Evolutionary conservation across 2,797 vertebrate genomes (phyloP), one percentile per base, ranked within the genome.

Genomic region (Sitta carolinensis): DNA sequence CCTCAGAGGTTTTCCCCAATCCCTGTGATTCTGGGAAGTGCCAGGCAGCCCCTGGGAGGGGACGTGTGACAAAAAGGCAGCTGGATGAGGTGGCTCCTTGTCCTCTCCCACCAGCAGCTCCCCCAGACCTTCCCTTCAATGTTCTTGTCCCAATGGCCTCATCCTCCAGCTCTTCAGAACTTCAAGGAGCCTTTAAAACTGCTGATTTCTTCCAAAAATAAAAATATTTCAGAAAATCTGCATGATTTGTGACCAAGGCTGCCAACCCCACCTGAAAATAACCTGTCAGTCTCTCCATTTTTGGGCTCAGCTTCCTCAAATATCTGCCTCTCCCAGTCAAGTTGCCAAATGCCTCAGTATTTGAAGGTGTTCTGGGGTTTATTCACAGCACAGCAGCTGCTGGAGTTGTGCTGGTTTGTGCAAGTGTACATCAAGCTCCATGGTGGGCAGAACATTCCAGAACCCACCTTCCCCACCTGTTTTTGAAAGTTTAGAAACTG

Each of bases 361-460:
- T 47, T 20, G 12, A 8, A 34, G 55, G 8, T 5, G 4, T 36
- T 86, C 73, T 29, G 16, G 6, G 11, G 36, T 45, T 48, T 25
- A 16, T 68, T 80, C 69, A 55, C 40, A 40, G 4, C 34, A 29
- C 27, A 27, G 1, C 30, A 36, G 3, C n/a, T 72, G 17, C 62
- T 87, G 57, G n/a, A 36, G n/a, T 13, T 55, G 50, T 25, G 50
- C 26, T 54, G 32, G 7, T 45, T 16, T 38, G 25, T 66, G 16
- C 22, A 45, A 70, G 20, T 1, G 8, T 2, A 2, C 18, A 5
- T 8, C 9, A 18, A 50, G 17, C 13, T 76, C 40, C 38, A 4
- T 1, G 10, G 11, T 2, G 10, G 11, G 48, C 30, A 74, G 70
- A 70, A 23, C 27, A 32, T 29, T 69, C 32, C 84, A 66, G 29